Evolutionary conservation across 2,113 vertebrate species (phyloP).

Genomic region (Cromileptes altivelis): DNA sequence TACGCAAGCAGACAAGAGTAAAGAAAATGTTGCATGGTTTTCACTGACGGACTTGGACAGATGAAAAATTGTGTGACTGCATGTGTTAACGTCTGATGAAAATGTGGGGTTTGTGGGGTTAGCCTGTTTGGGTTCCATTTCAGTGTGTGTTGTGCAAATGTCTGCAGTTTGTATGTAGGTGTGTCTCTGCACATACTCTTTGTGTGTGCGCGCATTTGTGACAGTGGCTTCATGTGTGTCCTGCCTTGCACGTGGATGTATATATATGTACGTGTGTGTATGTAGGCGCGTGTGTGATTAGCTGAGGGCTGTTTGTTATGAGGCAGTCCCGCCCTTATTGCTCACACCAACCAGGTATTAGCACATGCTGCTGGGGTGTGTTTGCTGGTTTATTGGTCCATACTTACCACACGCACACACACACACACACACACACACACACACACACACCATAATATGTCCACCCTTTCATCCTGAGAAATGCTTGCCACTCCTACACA

Average conservation of each 20-base stretch:
- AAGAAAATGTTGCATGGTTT: conserved; percentile 22
- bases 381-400: conserved; percentile 46
- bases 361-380: conserved; percentile 47
- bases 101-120: neutral
- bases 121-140: conserved; percentile 1
- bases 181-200: neutral
- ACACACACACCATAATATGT: neutral
- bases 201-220: neutral
- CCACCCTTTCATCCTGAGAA: conserved; percentile 1
- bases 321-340: conserved; percentile 31
- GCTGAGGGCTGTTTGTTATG: conserved; percentile 39
- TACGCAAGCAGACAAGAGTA: neutral
- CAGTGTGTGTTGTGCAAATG: conserved; percentile 1
- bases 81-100: conserved; percentile 14
- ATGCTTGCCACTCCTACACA: neutral
- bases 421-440: conserved; percentile 21
- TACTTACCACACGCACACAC: conserved; percentile 22
- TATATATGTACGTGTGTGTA: neutral
- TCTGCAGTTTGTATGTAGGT: conserved; percentile 2
- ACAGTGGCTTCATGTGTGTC: neutral
- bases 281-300: conserved; percentile 1
- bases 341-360: conserved; percentile 52
- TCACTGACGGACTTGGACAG: neutral
- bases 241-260: neutral
- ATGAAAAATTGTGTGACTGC: conserved; percentile 7